Evolutionary conservation across 2,888 invertebrate species (phyloP), one percentile per base, ranked within the genome.

Genomic region (Melieria omissa): DNA sequence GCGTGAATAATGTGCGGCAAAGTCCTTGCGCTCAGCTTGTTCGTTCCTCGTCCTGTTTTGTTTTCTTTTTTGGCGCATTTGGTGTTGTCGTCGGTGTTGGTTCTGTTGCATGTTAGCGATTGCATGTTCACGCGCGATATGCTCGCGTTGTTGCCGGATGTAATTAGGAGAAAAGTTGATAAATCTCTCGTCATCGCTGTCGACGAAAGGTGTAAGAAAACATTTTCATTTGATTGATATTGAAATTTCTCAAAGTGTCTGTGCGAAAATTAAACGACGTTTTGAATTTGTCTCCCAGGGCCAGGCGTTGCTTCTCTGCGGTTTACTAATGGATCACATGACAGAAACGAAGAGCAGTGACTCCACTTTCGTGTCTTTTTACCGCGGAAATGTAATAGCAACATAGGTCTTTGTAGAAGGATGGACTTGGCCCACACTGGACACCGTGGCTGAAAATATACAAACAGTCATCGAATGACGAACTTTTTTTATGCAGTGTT

Each of bases 131-230:
- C 16, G 29, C 44, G 45, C 29, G 46, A 46, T 65, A 14, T 65
- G 65, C 65, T 29, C 55, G 45, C 65, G 10, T 73, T 74, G 68
- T 75, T 70, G 71, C 71, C 75, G 76, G 75, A 75, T 76, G 75
- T 73, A 76, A 76, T 75, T 76, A 76, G 76, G 65, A 73, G 67
- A 65, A 70, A 72, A 75, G 16, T 75, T 76, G 73, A 73, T 74
- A 74, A 73, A 74, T 73, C 71, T 74, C 63, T 58, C 47, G 47
- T 41, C 57, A 58, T 8, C 29, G 58, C 9, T 12, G n/a, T 3
- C 29, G 44, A 42, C 29, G 29, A 14, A 29, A 16, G 16, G 62
- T 49, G n/a, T n/a, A 47, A 16, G 41, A 9, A 5, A 6, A 66
- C 57, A 58, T 57, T 58, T 66, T n/a, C 4, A 9, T 14, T 5